These are phyloP conservation scores for Raja brachyura DNA, from an alignment of 2,113 vertebrate genomes.

Conservation along the genomic window DNA sequence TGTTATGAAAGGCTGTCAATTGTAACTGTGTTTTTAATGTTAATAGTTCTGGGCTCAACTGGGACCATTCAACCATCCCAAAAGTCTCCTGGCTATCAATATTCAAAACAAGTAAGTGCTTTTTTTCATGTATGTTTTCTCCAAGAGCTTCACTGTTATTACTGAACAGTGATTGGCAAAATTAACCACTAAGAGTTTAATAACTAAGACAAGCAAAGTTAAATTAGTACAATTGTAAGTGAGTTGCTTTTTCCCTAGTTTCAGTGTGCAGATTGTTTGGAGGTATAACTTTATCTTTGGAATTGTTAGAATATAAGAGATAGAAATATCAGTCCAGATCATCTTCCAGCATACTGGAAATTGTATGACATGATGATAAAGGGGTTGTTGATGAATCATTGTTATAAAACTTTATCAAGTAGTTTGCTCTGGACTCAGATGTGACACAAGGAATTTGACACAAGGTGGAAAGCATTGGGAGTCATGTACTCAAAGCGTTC, in stretches of 20 bases:
- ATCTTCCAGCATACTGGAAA: background rate
- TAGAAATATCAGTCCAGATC: background rate
- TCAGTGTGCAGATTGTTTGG: background rate
- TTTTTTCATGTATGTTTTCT: background rate
- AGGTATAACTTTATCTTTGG: background rate
- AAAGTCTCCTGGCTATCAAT: background rate
- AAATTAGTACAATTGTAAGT: background rate
- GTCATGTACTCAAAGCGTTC: background rate
- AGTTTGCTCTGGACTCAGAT: background rate
- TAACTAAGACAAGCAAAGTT: background rate
- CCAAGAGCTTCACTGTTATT: background rate
- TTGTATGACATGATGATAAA: background rate
- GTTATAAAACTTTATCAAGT: background rate
- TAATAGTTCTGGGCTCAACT: background rate
- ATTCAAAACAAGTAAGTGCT: conserved; percentile 10
- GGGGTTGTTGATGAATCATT: background rate
- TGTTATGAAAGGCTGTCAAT: background rate
- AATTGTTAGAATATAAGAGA: background rate
- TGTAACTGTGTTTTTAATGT: background rate
- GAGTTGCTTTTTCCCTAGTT: background rate
- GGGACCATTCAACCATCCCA: background rate
- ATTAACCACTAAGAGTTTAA: background rate
- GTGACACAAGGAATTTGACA: background rate
- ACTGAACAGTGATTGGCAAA: conserved; percentile 27
- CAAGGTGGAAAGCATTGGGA: background rate